Conservation (phyloP, 1,140 invertebrate genomes). For the Eupeodes corollae region DNA sequence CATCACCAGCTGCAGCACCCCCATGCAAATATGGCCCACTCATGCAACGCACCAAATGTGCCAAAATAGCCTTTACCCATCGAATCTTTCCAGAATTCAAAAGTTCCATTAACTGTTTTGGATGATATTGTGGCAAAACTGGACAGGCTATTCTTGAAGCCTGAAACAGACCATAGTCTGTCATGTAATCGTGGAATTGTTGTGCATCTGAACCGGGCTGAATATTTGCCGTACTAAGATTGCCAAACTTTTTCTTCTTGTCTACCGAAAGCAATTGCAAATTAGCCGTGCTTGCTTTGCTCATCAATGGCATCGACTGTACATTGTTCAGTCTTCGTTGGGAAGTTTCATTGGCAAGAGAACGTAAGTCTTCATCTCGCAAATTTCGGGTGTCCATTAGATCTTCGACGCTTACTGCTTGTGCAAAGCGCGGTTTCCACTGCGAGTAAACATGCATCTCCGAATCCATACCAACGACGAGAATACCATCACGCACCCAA, state of each 20-base stretch:
- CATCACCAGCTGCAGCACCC: constrained; percentile 15
- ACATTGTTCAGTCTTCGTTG: constrained; percentile 55
- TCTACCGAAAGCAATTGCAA: constrained; percentile 60
- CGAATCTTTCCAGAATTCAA: constrained; percentile 95
- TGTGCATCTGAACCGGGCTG: constrained; percentile 10
- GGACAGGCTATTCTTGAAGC: constrained; percentile 92
- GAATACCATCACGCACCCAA: constrained; percentile 94
- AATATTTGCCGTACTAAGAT: background rate
- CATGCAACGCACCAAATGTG: constrained; percentile 75
- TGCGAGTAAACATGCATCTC: constrained; percentile 99
- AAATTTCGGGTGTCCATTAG: constrained; percentile 55
- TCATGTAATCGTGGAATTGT: constrained; percentile 57
- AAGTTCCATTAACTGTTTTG: constrained; percentile 96
- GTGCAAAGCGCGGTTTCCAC: constrained; percentile 62
- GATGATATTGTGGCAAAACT: constrained; percentile 98
- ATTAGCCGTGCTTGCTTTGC: constrained; percentile 70
- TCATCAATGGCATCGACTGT: constrained; percentile 66
- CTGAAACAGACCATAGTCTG: constrained; percentile 91
- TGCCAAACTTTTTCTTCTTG: constrained; percentile 40
- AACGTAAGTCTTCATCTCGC: constrained; percentile 67
- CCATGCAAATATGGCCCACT: constrained; percentile 39
- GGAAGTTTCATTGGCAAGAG: constrained; percentile 57
- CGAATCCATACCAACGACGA: constrained; percentile 98
- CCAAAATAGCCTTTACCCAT: constrained; percentile 94
- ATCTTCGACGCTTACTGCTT: constrained; percentile 29